Percentiles rank a stretch among this genome's conserved stretches.
These are phyloP conservation scores for Mugil cephalus DNA, from an alignment of 2,113 vertebrate genomes.

Conservation along the genomic window DNA sequence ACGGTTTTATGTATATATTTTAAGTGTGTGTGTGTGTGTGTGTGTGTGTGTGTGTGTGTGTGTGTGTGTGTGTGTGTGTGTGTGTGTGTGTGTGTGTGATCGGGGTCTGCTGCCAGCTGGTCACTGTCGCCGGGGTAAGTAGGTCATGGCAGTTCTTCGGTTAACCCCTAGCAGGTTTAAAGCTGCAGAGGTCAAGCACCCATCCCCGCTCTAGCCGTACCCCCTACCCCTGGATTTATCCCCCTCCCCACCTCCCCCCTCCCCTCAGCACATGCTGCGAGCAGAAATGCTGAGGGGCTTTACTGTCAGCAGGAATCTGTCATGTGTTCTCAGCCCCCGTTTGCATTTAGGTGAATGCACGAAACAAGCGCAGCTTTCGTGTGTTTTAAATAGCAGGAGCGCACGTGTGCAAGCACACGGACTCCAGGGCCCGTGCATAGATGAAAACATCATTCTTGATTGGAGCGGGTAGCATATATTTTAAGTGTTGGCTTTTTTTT, in stretches of 20 bases:
- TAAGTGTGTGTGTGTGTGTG: neutral
- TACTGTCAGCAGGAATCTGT: slow-evolving; percentile 62
- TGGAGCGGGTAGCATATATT: no score
- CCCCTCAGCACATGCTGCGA: slow-evolving; percentile 52
- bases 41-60: slow-evolving; percentile 8
- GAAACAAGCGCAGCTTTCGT: neutral
- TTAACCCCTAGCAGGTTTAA: slow-evolving; percentile 71
- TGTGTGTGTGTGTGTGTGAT: slow-evolving; percentile 1
- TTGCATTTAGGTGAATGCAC: slow-evolving; percentile 11
- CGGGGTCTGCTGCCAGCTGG: slow-evolving; percentile 65
- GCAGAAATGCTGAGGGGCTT: slow-evolving; percentile 40
- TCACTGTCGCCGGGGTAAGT: slow-evolving; percentile 70
- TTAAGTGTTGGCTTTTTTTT: neutral
- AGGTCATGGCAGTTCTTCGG: slow-evolving; percentile 72
- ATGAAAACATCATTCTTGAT: no score
- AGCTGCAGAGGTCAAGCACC: slow-evolving; percentile 47
- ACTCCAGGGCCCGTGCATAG: no score
- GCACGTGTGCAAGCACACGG: no score
- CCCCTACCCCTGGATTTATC: slow-evolving; percentile 69
- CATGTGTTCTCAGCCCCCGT: slow-evolving; percentile 40
- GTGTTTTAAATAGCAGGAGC: neutral
- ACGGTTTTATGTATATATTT: neutral
- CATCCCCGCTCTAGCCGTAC: slow-evolving; percentile 48
- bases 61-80: neutral
- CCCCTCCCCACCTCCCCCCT: neutral